Evolutionary conservation across 1,140 invertebrate species (phyloP).

Genomic region (Phocides pigmalion): DNA sequence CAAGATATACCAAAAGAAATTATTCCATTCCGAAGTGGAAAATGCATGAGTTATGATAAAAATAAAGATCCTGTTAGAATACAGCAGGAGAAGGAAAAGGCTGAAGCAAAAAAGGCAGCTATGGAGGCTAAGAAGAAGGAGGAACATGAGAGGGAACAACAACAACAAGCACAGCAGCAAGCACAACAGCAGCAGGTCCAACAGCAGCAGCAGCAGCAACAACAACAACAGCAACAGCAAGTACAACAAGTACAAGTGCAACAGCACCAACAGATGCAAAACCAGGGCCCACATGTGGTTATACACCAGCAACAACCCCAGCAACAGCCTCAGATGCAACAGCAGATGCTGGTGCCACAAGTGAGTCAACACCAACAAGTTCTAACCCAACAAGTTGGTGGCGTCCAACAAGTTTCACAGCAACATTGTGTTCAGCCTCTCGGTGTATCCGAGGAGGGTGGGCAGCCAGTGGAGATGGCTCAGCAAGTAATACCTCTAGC

Average conservation of each 20-base stretch:
- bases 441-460: conserved; percentile 74
- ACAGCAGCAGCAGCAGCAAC: conserved; percentile 68
- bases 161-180: conserved; percentile 72
- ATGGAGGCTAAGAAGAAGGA: conserved; percentile 80
- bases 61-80: conserved; percentile 80
- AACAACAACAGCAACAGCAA: conserved; percentile 68
- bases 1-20: conserved; percentile 84
- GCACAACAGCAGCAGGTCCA: conserved; percentile 65
- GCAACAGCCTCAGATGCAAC: conserved; percentile 75
- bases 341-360: conserved; percentile 80
- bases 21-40: conserved; percentile 81
- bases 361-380: conserved; percentile 82
- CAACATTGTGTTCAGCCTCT: conserved; percentile 80
- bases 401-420: conserved; percentile 73
- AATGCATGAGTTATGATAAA: conserved; percentile 79
- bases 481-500: conserved; percentile 86
- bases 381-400: conserved; percentile 64
- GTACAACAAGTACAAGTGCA: conserved; percentile 71
- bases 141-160: conserved; percentile 70
- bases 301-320: conserved; percentile 79
- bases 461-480: conserved; percentile 84
- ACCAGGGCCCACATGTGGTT: conserved; percentile 73
- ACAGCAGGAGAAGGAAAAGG: conserved; percentile 79
- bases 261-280: conserved; percentile 77
- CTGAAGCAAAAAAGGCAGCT: conserved; percentile 74